Evolutionary conservation across 2,113 vertebrate genomes (phyloP).

Genomic region (Crotophaga sulcirostris): DNA sequence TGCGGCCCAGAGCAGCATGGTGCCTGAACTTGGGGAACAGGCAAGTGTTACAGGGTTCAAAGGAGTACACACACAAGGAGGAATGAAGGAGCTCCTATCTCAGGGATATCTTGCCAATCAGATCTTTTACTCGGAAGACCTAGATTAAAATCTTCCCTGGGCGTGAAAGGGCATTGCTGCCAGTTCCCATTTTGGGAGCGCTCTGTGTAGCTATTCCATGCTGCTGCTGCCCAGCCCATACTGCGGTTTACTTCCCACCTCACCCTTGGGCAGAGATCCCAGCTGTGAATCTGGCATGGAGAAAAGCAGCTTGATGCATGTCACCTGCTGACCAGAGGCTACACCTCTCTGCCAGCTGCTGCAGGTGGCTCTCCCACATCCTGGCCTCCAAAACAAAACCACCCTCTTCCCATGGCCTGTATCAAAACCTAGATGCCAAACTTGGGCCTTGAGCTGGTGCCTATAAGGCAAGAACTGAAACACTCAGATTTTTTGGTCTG

Average conservation of each 20-base stretch:
- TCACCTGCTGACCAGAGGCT: neutral
- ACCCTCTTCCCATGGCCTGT: neutral
- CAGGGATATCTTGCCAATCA: neutral
- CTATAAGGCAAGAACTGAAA: neutral
- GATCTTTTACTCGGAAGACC: neutral
- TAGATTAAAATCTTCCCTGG: neutral
- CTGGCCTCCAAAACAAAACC: fast-evolving
- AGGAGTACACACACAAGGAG: neutral
- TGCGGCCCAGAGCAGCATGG: neutral
- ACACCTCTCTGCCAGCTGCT: neutral
- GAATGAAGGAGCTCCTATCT: neutral
- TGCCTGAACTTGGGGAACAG: neutral
- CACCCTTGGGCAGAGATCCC: neutral
- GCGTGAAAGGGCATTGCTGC: neutral
- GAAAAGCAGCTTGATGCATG: neutral
- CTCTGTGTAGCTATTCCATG: neutral
- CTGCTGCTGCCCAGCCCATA: neutral
- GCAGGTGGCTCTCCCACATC: neutral
- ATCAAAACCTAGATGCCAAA: neutral
- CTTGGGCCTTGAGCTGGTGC: fast-evolving
- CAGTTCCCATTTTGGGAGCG: neutral
- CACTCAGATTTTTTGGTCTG: fast-evolving
- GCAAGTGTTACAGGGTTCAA: neutral
- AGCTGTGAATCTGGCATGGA: neutral
- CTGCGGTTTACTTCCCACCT: neutral